A percentile compares a stretch with the other conserved stretches of the same genome.
Evolutionary conservation across 2,888 invertebrate species (phyloP).

Genomic region (Erebia palarica): DNA sequence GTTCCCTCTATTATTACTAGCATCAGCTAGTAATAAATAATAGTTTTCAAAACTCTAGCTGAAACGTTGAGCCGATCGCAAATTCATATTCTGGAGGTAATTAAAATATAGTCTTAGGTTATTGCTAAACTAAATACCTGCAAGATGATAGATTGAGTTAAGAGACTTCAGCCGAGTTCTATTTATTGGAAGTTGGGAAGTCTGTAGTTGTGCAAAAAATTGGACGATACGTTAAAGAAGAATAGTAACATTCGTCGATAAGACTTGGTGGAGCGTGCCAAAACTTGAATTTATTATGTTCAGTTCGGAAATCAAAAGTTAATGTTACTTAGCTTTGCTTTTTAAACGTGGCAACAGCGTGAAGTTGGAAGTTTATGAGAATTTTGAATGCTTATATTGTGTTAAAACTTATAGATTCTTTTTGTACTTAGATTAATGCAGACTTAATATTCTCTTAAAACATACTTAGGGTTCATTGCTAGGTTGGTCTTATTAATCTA

Average conservation of each 20-base stretch:
- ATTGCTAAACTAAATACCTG: too few species aligned
- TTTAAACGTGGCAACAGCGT: constrained; percentile 27
- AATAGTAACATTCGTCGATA: constrained; percentile 59
- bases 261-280: constrained; percentile 57
- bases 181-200: constrained; percentile 1
- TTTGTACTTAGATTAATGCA: too few species aligned
- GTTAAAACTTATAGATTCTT: neutral
- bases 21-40: too few species aligned
- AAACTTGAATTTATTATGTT: constrained; percentile 65
- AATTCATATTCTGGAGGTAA: too few species aligned
- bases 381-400: neutral
- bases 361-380: neutral
- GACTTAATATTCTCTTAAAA: too few species aligned
- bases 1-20: too few species aligned
- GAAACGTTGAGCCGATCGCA: too few species aligned
- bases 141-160: too few species aligned
- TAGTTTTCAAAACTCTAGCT: too few species aligned
- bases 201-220: constrained; percentile 49
- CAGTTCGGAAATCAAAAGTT: constrained; percentile 53
- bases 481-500: neutral
- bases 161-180: too few species aligned
- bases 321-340: constrained; percentile 9
- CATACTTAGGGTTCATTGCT: too few species aligned
- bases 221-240: constrained; percentile 53
- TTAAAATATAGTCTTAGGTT: too few species aligned